Evolutionary conservation across 2,888 invertebrate species (phyloP).

Genomic region (Elmis aenea): DNA sequence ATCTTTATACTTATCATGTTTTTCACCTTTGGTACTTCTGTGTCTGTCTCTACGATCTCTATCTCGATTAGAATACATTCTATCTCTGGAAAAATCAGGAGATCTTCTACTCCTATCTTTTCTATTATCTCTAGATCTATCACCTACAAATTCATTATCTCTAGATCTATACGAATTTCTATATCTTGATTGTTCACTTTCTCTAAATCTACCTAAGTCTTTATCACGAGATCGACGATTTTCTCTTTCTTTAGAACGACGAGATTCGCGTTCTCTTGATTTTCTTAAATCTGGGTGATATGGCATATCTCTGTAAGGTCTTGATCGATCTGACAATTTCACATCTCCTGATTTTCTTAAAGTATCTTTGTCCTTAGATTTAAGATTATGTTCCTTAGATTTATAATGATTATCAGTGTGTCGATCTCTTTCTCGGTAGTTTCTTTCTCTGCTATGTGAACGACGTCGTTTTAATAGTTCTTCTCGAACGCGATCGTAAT

Average conservation of each 20-base stretch:
- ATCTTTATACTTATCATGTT: slow-evolving; percentile 60
- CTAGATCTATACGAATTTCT: slow-evolving; percentile 17
- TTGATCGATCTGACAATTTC: slow-evolving; percentile 10
- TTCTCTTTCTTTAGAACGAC: slow-evolving; percentile 26
- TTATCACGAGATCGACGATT: slow-evolving; percentile 34
- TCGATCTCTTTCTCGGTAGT: slow-evolving; percentile 35
- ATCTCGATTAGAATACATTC: slow-evolving; percentile 36
- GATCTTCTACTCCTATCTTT: slow-evolving; percentile 5
- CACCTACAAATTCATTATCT: slow-evolving; percentile 10
- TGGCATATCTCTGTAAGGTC: slow-evolving; percentile 17
- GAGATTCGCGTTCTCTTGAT: slow-evolving; percentile 35
- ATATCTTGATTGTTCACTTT: slow-evolving; percentile 25
- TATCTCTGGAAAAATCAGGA: slow-evolving; percentile 29
- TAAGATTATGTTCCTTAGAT: slow-evolving; percentile 28
- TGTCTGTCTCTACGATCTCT: slow-evolving; percentile 42
- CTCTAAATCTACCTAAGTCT: slow-evolving; percentile 28
- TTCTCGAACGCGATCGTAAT: slow-evolving; percentile 23
- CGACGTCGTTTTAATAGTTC: slow-evolving; percentile 16
- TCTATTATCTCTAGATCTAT: slow-evolving; percentile 36
- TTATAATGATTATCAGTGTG: slow-evolving; percentile 31
- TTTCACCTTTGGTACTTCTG: slow-evolving; percentile 39
- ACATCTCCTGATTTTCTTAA: slow-evolving; percentile 12
- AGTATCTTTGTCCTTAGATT: slow-evolving; percentile 9
- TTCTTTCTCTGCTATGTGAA: slow-evolving; percentile 16
- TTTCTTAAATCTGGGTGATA: slow-evolving; percentile 38